These are phyloP conservation scores for Drosophila robusta DNA, from an alignment of 2,888 invertebrate species.

Conservation along the genomic window DNA sequence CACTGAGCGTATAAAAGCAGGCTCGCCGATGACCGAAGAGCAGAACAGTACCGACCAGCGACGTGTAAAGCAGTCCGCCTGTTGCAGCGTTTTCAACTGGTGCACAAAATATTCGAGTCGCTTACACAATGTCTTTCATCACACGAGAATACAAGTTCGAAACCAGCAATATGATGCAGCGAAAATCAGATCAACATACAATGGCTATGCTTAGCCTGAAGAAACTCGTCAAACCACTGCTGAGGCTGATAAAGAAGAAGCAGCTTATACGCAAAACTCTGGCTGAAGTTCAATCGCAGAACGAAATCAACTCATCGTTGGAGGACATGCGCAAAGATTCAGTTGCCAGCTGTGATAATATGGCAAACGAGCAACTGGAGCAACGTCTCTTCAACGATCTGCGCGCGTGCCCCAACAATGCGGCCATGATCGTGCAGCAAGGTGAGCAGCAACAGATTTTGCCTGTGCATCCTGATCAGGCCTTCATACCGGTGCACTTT, in stretches of 20 bases:
- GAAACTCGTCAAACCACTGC: constrained; percentile 83
- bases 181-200: constrained; percentile 81
- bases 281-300: constrained; percentile 82
- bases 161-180: constrained; percentile 68
- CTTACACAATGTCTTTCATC: constrained; percentile 77
- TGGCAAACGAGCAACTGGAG: constrained; percentile 92
- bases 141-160: constrained; percentile 84
- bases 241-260: constrained; percentile 83
- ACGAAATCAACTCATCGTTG: constrained; percentile 81
- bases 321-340: constrained; percentile 84
- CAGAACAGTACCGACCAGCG: constrained; percentile 70
- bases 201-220: constrained; percentile 81
- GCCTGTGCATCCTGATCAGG: constrained; percentile 78
- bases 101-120: constrained; percentile 17
- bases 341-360: constrained; percentile 81
- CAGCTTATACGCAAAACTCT: constrained; percentile 81
- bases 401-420: constrained; percentile 88
- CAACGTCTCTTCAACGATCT: constrained; percentile 90
- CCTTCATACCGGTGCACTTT: constrained; percentile 89
- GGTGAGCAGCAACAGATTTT: constrained; percentile 85
- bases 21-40: constrained; percentile 29
- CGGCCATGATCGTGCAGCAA: constrained; percentile 89
- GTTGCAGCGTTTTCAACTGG: constrained; percentile 20
- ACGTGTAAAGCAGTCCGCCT: constrained; percentile 42
- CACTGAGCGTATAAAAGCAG: constrained; percentile 68